Conservation (phyloP, 2,888 invertebrate species). For the Erynnis tages region DNA sequence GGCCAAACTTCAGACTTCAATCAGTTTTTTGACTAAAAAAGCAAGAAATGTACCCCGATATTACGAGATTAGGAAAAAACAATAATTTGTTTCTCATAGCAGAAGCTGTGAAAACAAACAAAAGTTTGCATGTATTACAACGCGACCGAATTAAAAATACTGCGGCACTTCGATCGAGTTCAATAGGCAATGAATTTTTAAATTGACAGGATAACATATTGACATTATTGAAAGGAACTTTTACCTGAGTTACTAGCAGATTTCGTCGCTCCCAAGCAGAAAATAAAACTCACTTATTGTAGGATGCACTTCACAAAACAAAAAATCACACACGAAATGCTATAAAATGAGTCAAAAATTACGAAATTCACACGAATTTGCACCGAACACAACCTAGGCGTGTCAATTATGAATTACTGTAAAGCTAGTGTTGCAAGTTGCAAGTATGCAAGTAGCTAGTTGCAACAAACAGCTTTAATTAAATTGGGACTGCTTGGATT, state of each 20-base stretch:
- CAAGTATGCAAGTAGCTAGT: too few relatives aligned
- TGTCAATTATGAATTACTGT: constrained; percentile 21
- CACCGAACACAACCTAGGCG: constrained; percentile 26
- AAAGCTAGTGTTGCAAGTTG: constrained; percentile 6
- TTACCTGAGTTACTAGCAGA: constrained; percentile 38
- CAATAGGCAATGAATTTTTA: constrained; percentile 14
- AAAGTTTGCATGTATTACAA: neutral
- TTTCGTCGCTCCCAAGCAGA: neutral
- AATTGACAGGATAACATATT: constrained; percentile 35
- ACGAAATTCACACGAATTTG: constrained; percentile 25
- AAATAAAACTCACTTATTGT: neutral
- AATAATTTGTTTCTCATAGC: too few relatives aligned
- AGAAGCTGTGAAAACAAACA: too few relatives aligned
- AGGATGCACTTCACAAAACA: constrained; percentile 8
- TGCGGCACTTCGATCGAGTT: constrained; percentile 3
- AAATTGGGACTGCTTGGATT: too few relatives aligned
- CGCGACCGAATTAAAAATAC: constrained; percentile 27
- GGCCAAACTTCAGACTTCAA: too few relatives aligned
- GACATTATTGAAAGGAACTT: constrained; percentile 34
- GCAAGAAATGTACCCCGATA: too few relatives aligned
- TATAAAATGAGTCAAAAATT: neutral
- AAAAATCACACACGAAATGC: constrained; percentile 3
- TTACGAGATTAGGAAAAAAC: too few relatives aligned
- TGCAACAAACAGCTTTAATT: too few relatives aligned
- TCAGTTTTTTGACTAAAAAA: too few relatives aligned